Evolutionary conservation across 2,113 vertebrate genomes (phyloP).

Genomic region (Arenaria interpres): DNA sequence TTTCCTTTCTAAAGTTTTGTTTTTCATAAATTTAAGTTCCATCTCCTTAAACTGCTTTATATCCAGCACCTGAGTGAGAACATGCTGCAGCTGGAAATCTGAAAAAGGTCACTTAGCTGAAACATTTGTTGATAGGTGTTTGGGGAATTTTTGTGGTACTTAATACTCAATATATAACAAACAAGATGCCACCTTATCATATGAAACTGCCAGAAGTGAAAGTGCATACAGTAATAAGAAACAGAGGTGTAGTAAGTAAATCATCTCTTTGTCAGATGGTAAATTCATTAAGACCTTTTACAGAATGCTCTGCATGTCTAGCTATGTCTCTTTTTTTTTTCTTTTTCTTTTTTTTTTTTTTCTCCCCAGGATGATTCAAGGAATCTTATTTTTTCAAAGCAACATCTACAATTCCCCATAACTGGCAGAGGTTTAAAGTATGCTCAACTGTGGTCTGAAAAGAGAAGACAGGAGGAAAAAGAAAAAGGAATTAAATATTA

Average conservation of each 20-base stretch:
- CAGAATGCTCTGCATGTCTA: not conserved
- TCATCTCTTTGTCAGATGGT: not conserved
- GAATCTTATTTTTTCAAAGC: conserved; percentile 2
- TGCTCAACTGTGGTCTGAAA: not conserved
- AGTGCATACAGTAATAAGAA: not conserved
- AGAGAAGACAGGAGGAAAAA: not conserved
- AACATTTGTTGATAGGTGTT: conserved; percentile 26
- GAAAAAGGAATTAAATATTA: not conserved
- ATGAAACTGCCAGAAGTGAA: conserved; percentile 3
- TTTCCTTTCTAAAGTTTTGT: conserved; percentile 10
- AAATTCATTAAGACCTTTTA: conserved; percentile 20
- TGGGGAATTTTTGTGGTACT: not conserved
- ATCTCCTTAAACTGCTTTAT: not conserved
- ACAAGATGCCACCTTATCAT: not conserved
- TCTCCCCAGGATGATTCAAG: not conserved
- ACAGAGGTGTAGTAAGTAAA: not conserved
- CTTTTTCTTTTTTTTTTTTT: not conserved
- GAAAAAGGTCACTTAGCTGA: not conserved
- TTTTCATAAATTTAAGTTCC: not conserved
- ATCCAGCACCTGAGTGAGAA: not conserved
- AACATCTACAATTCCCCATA: not conserved
- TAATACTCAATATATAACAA: not conserved
- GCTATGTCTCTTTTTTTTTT: not conserved
- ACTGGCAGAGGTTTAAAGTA: not conserved
- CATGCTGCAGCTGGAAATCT: conserved; percentile 26